Conservation (phyloP, 2,113 vertebrate species). For the Lynx canadensis region DNA sequence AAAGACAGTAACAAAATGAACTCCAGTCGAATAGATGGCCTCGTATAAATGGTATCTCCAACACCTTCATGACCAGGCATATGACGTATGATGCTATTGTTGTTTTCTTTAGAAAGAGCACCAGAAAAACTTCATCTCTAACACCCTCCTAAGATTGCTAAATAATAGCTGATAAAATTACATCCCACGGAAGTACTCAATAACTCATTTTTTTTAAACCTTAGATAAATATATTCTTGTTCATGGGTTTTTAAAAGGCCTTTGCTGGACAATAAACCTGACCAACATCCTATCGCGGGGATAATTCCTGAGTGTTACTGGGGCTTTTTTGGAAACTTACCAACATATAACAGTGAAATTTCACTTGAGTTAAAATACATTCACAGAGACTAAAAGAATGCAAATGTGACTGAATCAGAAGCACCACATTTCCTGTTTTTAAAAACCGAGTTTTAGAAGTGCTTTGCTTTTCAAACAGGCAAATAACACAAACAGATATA, state of each 20-base stretch:
- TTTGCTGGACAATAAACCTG: slow-evolving; percentile 35
- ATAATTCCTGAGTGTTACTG: neutral
- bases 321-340: neutral
- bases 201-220: neutral
- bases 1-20: slow-evolving; percentile 45
- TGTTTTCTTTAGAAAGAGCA: slow-evolving; percentile 22
- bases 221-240: slow-evolving; percentile 18
- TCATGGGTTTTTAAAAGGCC: neutral
- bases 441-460: neutral
- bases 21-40: neutral
- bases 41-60: slow-evolving; percentile 6
- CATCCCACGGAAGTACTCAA: neutral
- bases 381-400: neutral
- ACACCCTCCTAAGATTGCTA: neutral
- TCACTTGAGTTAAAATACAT: neutral
- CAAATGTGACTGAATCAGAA: neutral
- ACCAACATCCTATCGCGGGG: neutral
- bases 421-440: neutral
- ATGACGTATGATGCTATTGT: slow-evolving; percentile 3
- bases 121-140: neutral
- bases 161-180: neutral
- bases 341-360: neutral
- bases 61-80: neutral
- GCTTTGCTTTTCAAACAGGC: neutral
- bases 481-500: neutral